Conservation (phyloP, 92 coral and sea anemone species). For the Pocillopora meandrina region DNA sequence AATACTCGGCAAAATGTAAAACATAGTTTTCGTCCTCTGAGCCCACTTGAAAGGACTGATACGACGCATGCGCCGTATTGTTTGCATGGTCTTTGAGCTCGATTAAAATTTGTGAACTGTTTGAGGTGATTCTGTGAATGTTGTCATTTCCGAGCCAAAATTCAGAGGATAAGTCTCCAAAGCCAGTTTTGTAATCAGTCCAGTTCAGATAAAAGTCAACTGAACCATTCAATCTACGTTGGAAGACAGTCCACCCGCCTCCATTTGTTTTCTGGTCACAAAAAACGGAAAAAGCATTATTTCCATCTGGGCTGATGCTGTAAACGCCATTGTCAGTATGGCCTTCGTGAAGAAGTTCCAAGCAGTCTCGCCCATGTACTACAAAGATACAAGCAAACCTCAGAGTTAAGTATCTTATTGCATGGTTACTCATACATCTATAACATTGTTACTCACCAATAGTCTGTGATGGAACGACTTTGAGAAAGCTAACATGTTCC, state of each 20-base stretch:
- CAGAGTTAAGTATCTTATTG: not conserved
- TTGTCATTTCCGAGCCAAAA: constrained; percentile 74
- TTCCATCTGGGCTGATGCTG: constrained; percentile 42
- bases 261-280: constrained; percentile 75
- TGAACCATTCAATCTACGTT: constrained; percentile 56
- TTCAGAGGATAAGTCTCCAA: constrained; percentile 55
- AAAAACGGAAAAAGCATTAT: constrained; percentile 21
- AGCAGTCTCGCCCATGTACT: constrained; percentile 57
- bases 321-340: constrained; percentile 45
- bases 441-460: not conserved
- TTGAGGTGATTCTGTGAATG: constrained; percentile 40
- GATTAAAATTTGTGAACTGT: constrained; percentile 34
- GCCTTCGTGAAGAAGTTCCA: constrained; percentile 69
- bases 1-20: constrained; percentile 26
- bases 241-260: constrained; percentile 73
- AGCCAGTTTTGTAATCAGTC: constrained; percentile 57
- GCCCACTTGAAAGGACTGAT: constrained; percentile 37
- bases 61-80: constrained; percentile 41
- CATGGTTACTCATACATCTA: not conserved
- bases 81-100: constrained; percentile 42
- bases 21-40: constrained; percentile 20
- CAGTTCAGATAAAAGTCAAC: constrained; percentile 52
- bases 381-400: not conserved
- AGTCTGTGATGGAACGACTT: not conserved
- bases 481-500: no score